Base-by-base conservation (phyloP, 2,797 vertebrate genomes). In the Centroberyx gerrardi region DNA sequence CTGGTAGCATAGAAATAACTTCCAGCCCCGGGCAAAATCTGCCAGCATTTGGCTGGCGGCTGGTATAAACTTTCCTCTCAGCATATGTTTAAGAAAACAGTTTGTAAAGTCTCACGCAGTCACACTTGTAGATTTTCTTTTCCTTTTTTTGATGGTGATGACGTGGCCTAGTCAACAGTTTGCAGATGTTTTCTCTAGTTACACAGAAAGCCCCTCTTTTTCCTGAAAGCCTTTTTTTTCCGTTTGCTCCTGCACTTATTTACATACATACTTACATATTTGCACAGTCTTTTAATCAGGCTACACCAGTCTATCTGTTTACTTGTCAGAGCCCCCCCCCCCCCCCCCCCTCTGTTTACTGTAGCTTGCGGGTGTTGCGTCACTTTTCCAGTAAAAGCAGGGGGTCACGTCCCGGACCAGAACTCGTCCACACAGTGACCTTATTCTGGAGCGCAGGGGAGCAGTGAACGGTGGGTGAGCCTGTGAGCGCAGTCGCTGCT, bases 131-230 rank as follows among this genome's bases (percentile, higher is more conserved):
- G 12, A 40, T 31, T 80, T 86, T 64, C 8, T 36, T 70, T 66
- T 63, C 64, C 58, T 69, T 22, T 22, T 22, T 22, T 22, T 22
- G 22, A 22, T 22, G 1, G 1, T 1, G 33, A 61, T 63, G 74
- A 87, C 46, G 74, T 80, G 76, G 67, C 79, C 27, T 1, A 18
- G 62, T 82, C 76, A 87, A 80, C 68, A 74, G 71, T 78, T 72
- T 74, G 54, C 75, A 87, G 80, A 88, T 88, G 81, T 90, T 78
- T 80, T 80, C 29, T 53, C 60, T 53, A 3, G 13, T 80, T 54
- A 40, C 69, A 42, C 56, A 72, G 61, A 3, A 29, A 62, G 6
- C 27, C 22, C 38, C 56, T 49, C 66, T 70, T 78, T 40, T 53
- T 52, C 61, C 46, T 31, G 53, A 76, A 83, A 42, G 36, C 8